These are phyloP conservation scores for Spizella passerina DNA, from an alignment of 2,797 vertebrate species.

Conservation along the genomic window DNA sequence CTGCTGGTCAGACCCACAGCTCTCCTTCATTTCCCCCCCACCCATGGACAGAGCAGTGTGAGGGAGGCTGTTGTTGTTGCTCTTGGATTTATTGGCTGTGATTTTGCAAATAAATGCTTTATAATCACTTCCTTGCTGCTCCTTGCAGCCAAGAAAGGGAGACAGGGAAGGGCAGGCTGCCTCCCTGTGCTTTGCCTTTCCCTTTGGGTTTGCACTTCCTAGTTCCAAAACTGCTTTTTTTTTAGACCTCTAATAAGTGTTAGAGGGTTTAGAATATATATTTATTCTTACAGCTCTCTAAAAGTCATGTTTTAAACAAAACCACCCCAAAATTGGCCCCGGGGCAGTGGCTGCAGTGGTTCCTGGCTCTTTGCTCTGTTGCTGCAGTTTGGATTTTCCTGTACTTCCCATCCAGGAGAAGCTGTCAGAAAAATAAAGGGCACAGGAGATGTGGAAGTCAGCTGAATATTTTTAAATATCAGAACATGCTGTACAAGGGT, in stretches of 20 bases:
- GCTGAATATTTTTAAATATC: not conserved
- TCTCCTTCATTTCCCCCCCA: not conserved
- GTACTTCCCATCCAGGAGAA: not conserved
- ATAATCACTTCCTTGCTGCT: conserved; percentile 45
- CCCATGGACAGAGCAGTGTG: fast-evolving
- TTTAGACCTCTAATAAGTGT: not conserved
- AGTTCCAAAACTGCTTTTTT: not conserved
- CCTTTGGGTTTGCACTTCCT: not conserved
- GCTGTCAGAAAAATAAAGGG: not conserved
- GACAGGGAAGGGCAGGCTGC: not conserved
- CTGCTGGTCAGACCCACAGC: not conserved
- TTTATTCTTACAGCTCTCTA: not conserved
- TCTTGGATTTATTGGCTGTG: conserved; percentile 32
- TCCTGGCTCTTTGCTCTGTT: not conserved
- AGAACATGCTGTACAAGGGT: not conserved
- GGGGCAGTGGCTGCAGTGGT: not conserved
- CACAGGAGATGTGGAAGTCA: not conserved
- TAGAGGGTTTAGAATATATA: not conserved
- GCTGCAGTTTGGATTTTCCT: not conserved
- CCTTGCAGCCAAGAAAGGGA: not conserved
- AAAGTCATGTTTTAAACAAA: not conserved
- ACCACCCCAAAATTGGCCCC: not conserved
- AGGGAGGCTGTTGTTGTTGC: not conserved
- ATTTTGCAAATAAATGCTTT: conserved; percentile 44
- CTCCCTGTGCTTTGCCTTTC: not conserved